Base-by-base conservation (phyloP, 1,140 invertebrate genomes). In the Nephila pilipes region DNA sequence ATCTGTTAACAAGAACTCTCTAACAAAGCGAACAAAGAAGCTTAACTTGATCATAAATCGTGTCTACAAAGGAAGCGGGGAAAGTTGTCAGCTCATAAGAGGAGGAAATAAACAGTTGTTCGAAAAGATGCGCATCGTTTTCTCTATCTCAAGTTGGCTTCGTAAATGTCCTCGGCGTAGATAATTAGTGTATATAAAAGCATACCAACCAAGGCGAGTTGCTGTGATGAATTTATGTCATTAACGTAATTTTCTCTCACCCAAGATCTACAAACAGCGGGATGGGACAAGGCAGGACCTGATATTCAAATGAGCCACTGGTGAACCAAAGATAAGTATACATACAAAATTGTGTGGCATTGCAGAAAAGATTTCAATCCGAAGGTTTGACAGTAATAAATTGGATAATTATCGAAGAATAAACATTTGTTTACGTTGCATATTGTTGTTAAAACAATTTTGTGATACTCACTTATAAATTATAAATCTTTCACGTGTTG, bases 31-130 rank as follows among this genome's bases (percentile, higher is more conserved):
- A 87, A 87, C 85, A 87, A 87, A 87, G 55, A 32, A 87, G 58
- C 85, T 60, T 87, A 87, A 87, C 85, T 60, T 57, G 57, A 87
- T 87, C 85, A 87, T 87, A 87, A 87, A 87, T 87, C 55, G 85
- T n/a, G 79, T 29, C 58, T 10, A 87, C 57, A 87, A 87, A 87
- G 58, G 85, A 54, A 20, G 57, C 58, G 46, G 38, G 80, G 80
- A 83, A 83, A 83, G 80, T 83, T 55, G 38, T 83, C 54, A 83
- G 80, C 20, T 54, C 14, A 16, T 55, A 83, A 54, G 36, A 55
- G 38, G 69, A 3, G 32, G 38, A 22, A 54, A 83, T 20, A 83
- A 83, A 46, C 80, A 55, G 80, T 83, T 83, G 38, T 83, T 55
- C 14, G 54, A 83, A n/a, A 83, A 22, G 54, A 83, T 55, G 29